A percentile compares a stretch with the other conserved stretches of the same genome.
Conservation (phyloP, 2,797 vertebrate species). For the Loris lydekkerianus region DNA sequence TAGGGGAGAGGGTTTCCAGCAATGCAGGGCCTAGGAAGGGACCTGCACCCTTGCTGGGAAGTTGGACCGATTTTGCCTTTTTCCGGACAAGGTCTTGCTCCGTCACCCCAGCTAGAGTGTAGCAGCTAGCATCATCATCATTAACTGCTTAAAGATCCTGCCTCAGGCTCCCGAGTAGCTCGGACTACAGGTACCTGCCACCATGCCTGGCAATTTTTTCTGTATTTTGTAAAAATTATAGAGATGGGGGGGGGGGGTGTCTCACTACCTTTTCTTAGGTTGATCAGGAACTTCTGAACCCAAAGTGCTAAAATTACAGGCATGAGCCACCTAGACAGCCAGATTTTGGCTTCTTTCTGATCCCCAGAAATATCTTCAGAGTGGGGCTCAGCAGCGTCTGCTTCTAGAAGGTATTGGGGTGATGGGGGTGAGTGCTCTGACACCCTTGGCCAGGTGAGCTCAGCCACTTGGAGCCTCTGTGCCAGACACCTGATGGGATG, state of each 20-base stretch:
- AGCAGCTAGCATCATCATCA: background rate
- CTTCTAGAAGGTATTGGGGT: background rate
- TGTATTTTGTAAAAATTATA: background rate
- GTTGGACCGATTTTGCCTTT: background rate
- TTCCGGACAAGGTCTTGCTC: background rate
- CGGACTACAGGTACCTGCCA: background rate
- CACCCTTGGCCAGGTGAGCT: slow-evolving; percentile 54
- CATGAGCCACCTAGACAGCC: background rate
- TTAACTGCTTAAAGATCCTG: background rate
- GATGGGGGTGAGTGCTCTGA: background rate
- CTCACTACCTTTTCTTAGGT: background rate
- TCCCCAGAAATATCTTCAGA: background rate
- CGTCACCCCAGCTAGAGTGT: background rate
- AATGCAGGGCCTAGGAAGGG: background rate
- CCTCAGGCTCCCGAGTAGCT: background rate
- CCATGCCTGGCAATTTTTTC: background rate
- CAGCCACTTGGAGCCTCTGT: background rate
- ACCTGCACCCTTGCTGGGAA: background rate
- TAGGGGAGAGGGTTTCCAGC: background rate
- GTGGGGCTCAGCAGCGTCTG: background rate
- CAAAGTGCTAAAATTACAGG: background rate
- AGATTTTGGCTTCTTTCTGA: background rate
- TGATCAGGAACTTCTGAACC: background rate
- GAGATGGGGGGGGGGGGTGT: no score
- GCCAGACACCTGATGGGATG: background rate